phyloP scores from a whole-genome alignment of 2,113 vertebrate species.

The Pongo pygmaeus region DNA sequence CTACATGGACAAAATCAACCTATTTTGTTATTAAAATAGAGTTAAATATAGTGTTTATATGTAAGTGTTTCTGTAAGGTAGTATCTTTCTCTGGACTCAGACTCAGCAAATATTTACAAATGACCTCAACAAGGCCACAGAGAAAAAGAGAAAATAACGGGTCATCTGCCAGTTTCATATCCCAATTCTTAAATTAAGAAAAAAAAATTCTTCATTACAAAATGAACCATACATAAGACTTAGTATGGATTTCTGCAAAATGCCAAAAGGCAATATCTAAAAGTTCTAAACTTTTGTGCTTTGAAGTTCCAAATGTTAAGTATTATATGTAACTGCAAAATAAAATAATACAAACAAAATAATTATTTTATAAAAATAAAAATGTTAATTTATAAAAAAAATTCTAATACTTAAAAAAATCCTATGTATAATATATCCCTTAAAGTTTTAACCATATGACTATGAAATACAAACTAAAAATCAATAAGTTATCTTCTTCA shows the following conservation, averaged over 20 bases:
- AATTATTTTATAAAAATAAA: too few relatives aligned
- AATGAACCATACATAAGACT: neutral
- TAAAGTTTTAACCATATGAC: neutral
- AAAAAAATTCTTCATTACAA: neutral
- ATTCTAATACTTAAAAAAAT: neutral
- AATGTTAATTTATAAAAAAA: too few relatives aligned
- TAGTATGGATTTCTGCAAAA: neutral
- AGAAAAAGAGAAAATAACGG: neutral
- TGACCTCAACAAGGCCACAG: neutral
- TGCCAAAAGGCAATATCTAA: neutral
- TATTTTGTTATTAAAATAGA: neutral
- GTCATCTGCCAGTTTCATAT: neutral
- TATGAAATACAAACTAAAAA: constrained; percentile 17
- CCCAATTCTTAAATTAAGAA: neutral
- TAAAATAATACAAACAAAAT: neutral
- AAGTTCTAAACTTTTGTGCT: neutral
- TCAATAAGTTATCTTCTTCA: neutral
- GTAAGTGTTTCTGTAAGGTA: neutral
- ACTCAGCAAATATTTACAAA: neutral
- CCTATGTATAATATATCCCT: neutral
- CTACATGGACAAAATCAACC: neutral
- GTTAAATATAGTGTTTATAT: neutral
- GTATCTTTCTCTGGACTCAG: neutral
- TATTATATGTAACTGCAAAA: neutral
- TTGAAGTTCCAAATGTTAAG: neutral